A percentile compares a stretch with the other conserved stretches of the same genome.
Evolutionary conservation across 2,797 vertebrate genomes (phyloP).

Genomic region (Euthynnus affinis): DNA sequence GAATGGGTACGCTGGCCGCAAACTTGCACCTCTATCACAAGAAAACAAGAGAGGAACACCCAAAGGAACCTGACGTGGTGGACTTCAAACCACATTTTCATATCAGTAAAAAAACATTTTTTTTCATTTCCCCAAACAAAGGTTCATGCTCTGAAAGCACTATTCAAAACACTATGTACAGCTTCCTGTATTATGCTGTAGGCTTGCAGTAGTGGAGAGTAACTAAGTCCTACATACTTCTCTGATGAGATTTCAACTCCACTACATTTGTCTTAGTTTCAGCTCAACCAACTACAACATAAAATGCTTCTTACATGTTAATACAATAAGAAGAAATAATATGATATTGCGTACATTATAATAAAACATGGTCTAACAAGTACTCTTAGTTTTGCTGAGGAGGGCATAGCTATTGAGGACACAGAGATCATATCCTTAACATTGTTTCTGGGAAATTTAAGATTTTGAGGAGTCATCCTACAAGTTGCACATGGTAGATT

Average conservation of each 20-base stretch:
- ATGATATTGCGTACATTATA: not conserved
- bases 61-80: not conserved
- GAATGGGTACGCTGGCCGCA: conserved; percentile 16
- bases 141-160: not conserved
- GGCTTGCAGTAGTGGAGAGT: no score
- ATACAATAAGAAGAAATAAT: not conserved
- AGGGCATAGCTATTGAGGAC: not conserved
- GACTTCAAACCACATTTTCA: not conserved
- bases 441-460: no score
- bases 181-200: not conserved
- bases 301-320: not conserved
- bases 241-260: no score
- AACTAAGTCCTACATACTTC: not conserved
- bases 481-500: no score
- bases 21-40: conserved; percentile 12
- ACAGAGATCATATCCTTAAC: no score
- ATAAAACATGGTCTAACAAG: not conserved
- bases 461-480: no score
- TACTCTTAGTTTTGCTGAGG: not conserved
- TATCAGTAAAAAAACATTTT: not conserved
- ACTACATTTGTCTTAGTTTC: no score
- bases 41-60: not conserved
- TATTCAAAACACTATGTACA: not conserved
- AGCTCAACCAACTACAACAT: not conserved
- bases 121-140: not conserved